phyloP scores from a whole-genome alignment of 2,797 vertebrate species.

The Mus spretus region DNA sequence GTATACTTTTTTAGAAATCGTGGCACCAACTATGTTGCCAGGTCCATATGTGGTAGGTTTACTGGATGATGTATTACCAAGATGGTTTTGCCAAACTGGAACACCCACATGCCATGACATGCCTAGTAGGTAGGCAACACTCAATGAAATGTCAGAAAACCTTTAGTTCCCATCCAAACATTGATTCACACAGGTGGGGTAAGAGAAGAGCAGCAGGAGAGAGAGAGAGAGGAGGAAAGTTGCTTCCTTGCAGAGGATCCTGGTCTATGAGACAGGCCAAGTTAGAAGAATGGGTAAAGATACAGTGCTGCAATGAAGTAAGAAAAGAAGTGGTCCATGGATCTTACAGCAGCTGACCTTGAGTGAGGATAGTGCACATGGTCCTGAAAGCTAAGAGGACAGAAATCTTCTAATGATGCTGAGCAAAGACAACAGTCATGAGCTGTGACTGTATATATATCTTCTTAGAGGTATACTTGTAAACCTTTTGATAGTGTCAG shows the following conservation, averaged over 20 bases:
- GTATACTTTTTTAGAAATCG: constrained; percentile 6
- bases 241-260: fast-evolving
- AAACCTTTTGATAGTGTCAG: neutral
- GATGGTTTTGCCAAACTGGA: constrained; percentile 7
- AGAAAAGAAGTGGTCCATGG: neutral
- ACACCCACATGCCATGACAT: neutral
- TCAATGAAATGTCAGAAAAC: neutral
- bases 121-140: neutral
- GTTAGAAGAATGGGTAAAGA: neutral
- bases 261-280: neutral
- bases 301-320: fast-evolving
- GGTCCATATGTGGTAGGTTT: neutral
- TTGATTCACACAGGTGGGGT: neutral
- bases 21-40: neutral
- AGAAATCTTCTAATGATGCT: neutral
- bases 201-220: too few relatives aligned
- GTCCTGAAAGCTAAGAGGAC: neutral
- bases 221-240: neutral
- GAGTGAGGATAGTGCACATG: neutral
- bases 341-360: fast-evolving
- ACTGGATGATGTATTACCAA: constrained; percentile 31
- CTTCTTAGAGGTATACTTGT: neutral
- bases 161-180: neutral
- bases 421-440: neutral
- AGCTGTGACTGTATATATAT: neutral